Evolutionary conservation across 2,797 vertebrate species (phyloP).

Genomic region (Phataginus tricuspis): DNA sequence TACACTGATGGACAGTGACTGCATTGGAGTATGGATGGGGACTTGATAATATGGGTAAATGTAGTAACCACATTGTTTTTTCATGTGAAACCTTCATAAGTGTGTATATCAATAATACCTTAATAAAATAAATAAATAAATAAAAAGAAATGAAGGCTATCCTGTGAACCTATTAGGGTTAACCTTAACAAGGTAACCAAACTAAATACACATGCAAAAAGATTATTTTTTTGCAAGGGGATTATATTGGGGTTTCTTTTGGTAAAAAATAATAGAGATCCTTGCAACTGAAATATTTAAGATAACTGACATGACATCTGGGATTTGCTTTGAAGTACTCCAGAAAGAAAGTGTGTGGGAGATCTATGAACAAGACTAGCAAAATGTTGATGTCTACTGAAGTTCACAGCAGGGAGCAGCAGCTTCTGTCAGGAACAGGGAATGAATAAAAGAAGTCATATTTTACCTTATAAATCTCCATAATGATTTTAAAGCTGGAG

Average conservation of each 20-base stretch:
- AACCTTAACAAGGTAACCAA: neutral
- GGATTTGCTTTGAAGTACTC: constrained; percentile 21
- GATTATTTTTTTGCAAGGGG: neutral
- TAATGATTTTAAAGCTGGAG: neutral
- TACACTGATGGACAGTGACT: too few species aligned
- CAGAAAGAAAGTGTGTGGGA: neutral
- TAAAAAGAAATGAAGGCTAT: constrained; percentile 4
- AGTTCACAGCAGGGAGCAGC: neutral
- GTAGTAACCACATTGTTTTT: too few species aligned
- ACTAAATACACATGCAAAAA: neutral
- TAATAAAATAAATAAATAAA: too few species aligned
- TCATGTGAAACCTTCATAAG: too few species aligned
- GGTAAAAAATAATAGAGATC: neutral
- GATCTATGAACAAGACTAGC: neutral
- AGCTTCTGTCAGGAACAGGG: neutral
- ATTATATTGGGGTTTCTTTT: neutral
- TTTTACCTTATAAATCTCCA: neutral
- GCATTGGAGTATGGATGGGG: too few species aligned
- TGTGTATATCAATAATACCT: too few species aligned
- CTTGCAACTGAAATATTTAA: constrained; percentile 12
- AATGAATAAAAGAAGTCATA: neutral
- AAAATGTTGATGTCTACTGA: neutral
- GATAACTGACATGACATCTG: neutral
- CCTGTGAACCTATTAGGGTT: neutral
- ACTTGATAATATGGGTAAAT: too few species aligned